Percentiles rank a stretch among this genome's conserved stretches.
phyloP scores from a whole-genome alignment of 2,113 vertebrate genomes.

The Pelecanoides urinatrix region DNA sequence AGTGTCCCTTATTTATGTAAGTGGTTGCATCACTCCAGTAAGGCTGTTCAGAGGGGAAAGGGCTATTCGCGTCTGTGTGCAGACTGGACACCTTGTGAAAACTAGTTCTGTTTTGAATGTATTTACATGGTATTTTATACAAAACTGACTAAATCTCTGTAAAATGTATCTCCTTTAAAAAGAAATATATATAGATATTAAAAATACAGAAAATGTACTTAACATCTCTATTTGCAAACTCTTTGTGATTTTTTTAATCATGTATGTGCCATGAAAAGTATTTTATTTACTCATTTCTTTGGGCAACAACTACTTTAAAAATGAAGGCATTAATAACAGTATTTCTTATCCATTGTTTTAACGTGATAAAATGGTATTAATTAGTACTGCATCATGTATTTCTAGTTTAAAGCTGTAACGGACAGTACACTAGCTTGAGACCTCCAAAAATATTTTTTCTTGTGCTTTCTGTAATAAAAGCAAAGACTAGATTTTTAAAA shows the following conservation, averaged over 20 bases:
- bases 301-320: constrained; percentile 57
- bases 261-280: constrained; percentile 2
- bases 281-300: constrained; percentile 45
- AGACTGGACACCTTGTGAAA: neutral
- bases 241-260: neutral
- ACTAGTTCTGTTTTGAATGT: constrained; percentile 13
- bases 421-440: constrained; percentile 26
- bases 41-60: neutral
- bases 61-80: neutral
- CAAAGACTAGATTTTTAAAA: neutral
- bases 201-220: neutral
- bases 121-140: constrained; percentile 26
- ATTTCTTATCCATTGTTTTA: constrained; percentile 56
- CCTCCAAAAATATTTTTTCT: neutral
- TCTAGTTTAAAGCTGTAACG: constrained; percentile 54
- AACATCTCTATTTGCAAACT: neutral
- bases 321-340: constrained; percentile 61
- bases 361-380: constrained; percentile 42
- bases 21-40: neutral
- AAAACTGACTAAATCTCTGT: neutral
- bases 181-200: neutral
- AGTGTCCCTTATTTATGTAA: neutral
- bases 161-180: constrained; percentile 28
- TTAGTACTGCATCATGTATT: constrained; percentile 51
- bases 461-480: constrained; percentile 43